Evolutionary conservation across 2,888 invertebrate genomes (phyloP), one percentile per base, ranked within the genome.

Genomic region (Lithosia quadra): DNA sequence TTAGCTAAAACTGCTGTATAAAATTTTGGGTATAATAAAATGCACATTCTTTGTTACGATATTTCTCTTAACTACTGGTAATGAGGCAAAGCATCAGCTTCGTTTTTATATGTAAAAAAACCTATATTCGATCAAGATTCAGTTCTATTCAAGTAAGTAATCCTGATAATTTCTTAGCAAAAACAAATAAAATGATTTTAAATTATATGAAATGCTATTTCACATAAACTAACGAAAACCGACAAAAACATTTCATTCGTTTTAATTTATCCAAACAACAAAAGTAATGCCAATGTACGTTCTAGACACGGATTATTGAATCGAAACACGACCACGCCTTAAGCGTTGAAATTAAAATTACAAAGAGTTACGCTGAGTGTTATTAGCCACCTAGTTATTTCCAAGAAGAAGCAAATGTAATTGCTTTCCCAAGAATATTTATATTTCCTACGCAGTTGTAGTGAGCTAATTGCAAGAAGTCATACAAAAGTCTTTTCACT

Each of bases 391-490:
- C 24, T 9, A 10, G 57, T 43, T 10, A 49, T 9, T 65, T 33
- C 21, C 49, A 10, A 15, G 34, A 18, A 59, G 1, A 53, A 59
- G 34, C 7, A 59, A 58, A 36, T 58, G 10, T n/a, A 60, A 66
- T 60, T 66, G 24, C 24, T 58, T 58, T 39, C 9, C 36, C 18
- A 10, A 60, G 53, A 36, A 22, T n/a, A 60, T 60, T 55, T 1
- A 3, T 55, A 60, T 43, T 63, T 62, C 28, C 8, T 58, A n/a
- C 65, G 64, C 63, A 49, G 39, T 28, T 70, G 56, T 68, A 76
- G 71, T 69, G 57, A 68, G 66, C 65, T 76, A 79, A 79, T 79
- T 79, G 68, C 71, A 62, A 64, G 65, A 77, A 73, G 59, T 67
- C 72, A 60, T 69, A 75, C 36, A 72, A 79, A 28, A 75, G 70